These are phyloP conservation scores for Melipona quadrifasciata DNA, from an alignment of 1,140 invertebrate species.

Conservation along the genomic window DNA sequence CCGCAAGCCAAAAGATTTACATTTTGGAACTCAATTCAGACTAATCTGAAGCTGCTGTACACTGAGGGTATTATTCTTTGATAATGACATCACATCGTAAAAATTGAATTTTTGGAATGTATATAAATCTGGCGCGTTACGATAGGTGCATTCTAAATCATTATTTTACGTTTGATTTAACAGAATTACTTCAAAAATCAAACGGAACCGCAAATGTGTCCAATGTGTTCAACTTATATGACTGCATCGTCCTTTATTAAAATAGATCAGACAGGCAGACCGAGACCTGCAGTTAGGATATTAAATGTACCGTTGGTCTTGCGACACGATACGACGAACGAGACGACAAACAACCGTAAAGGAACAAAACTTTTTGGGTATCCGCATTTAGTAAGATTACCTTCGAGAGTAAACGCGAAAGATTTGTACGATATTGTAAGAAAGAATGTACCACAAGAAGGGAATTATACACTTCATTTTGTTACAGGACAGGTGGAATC, in stretches of 20 bases:
- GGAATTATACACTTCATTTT: constrained; percentile 80
- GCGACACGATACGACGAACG: constrained; percentile 81
- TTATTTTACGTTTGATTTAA: constrained; percentile 46
- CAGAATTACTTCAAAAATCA: constrained; percentile 79
- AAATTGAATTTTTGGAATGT: background rate
- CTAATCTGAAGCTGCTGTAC: constrained; percentile 78
- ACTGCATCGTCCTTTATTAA: constrained; percentile 74
- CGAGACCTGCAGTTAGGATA: constrained; percentile 78
- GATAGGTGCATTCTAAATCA: background rate
- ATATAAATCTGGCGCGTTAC: background rate
- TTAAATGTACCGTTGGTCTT: constrained; percentile 84
- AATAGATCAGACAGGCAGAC: constrained; percentile 75
- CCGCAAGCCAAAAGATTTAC: constrained; percentile 72
- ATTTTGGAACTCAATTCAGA: constrained; percentile 81
- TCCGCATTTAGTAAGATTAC: constrained; percentile 84
- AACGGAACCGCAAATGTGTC: constrained; percentile 71
- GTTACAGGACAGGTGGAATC: constrained; percentile 80
- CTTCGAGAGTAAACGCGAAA: constrained; percentile 82
- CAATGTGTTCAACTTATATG: constrained; percentile 70
- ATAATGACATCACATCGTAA: background rate
- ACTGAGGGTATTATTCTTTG: constrained; percentile 72
- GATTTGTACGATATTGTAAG: constrained; percentile 82
- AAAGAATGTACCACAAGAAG: constrained; percentile 80
- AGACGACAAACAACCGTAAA: constrained; percentile 82
- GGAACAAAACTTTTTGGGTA: constrained; percentile 83